phyloP scores from a whole-genome alignment of 2,113 vertebrate species.

The Dryoscopus gambensis region DNA sequence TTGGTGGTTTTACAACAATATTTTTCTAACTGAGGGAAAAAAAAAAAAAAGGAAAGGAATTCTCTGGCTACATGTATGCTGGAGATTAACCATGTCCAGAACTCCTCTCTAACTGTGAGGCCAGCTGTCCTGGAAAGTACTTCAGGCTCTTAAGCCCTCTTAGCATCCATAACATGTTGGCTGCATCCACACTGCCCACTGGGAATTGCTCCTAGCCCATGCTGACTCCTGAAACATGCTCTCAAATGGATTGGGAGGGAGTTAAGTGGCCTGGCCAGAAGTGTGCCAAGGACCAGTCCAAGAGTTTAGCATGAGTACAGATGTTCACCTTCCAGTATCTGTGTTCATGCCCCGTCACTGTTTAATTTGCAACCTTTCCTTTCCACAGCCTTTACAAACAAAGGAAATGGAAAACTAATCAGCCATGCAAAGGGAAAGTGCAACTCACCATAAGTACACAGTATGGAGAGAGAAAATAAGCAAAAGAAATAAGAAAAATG shows the following conservation, averaged over 20 bases:
- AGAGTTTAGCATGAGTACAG: not conserved
- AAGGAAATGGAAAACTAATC: constrained; percentile 58
- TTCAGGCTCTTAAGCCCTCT: constrained; percentile 29
- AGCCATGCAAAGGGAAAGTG: not conserved
- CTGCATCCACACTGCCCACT: not conserved
- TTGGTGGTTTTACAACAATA: not conserved
- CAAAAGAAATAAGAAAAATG: too few species aligned
- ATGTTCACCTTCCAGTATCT: not conserved
- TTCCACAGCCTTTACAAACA: constrained; percentile 40
- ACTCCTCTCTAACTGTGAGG: not conserved
- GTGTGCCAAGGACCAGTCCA: not conserved
- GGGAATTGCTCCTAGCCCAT: constrained; percentile 2
- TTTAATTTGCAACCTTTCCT: not conserved
- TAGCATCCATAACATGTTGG: constrained; percentile 50
- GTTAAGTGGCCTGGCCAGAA: not conserved
- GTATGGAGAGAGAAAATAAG: constrained; percentile 18
- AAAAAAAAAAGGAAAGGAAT: not conserved
- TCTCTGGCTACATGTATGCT: not conserved
- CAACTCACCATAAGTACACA: not conserved
- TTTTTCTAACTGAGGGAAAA: rapidly evolving
- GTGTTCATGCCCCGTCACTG: not conserved
- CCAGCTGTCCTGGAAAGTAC: constrained; percentile 62
- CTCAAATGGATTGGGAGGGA: not conserved
- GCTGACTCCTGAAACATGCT: not conserved
- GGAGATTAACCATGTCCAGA: constrained; percentile 32